Conservation (phyloP, 2,797 vertebrate genomes). For the Pogonophryne albipinna region DNA sequence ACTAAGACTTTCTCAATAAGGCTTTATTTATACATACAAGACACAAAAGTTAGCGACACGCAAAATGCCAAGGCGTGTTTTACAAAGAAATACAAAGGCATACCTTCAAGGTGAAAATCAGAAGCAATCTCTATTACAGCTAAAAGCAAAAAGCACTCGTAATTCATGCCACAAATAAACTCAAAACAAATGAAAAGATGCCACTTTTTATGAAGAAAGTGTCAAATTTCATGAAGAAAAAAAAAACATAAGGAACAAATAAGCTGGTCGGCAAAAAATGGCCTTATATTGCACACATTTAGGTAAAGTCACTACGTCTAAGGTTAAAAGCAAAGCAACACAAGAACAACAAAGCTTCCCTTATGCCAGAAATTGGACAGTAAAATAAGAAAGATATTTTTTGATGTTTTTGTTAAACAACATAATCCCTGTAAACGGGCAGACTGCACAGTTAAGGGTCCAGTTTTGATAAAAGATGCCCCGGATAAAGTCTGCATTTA, state of each 20-base stretch:
- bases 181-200: not conserved
- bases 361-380: conserved; percentile 21
- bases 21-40: conserved; percentile 76
- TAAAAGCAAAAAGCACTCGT: conserved; percentile 21
- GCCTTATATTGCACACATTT: not conserved
- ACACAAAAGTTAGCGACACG: conserved; percentile 51
- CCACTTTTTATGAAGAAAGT: not conserved
- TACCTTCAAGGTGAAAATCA: conserved; percentile 45
- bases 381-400: conserved; percentile 11
- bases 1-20: conserved; percentile 41
- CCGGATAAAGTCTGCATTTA: conserved; percentile 24
- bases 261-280: not conserved
- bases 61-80: conserved; percentile 43
- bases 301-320: not conserved
- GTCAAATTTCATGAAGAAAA: too few relatives aligned
- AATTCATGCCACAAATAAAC: not conserved
- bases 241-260: too few relatives aligned
- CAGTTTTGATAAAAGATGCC: conserved; percentile 3
- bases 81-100: conserved; percentile 64
- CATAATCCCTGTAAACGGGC: conserved; percentile 38
- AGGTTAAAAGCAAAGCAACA: conserved; percentile 56
- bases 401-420: conserved; percentile 2
- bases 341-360: conserved; percentile 14
- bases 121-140: conserved; percentile 21
- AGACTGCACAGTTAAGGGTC: conserved; percentile 39